Conservation (phyloP, 2,113 vertebrate species). For the Benitochromis conjunctus region DNA sequence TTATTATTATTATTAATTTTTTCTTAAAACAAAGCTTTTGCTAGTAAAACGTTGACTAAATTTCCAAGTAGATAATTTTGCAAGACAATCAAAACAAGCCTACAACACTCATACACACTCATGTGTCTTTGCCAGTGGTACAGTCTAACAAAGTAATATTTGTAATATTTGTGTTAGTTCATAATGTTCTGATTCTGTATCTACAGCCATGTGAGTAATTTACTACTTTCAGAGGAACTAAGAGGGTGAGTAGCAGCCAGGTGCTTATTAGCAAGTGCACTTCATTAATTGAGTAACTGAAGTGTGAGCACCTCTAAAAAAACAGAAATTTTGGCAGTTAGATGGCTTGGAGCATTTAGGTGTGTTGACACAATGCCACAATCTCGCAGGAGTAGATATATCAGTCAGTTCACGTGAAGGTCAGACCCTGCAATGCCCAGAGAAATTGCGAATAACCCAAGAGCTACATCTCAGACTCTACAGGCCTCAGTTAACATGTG, state of each 20-base stretch:
- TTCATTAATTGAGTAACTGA: not conserved
- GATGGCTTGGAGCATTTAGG: not conserved
- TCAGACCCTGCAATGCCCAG: not conserved
- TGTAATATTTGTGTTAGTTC: not conserved
- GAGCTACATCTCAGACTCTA: not conserved
- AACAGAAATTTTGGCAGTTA: not conserved
- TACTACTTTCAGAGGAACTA: not conserved
- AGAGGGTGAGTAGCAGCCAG: not conserved
- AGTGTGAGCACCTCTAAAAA: not conserved
- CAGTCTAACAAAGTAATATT: not conserved
- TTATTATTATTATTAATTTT: not conserved
- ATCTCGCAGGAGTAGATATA: not conserved
- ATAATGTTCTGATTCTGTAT: not conserved
- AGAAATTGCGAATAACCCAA: not conserved
- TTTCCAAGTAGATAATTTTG: not conserved
- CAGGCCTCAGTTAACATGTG: not conserved
- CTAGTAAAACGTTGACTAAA: not conserved
- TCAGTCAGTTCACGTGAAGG: not conserved
- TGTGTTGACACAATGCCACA: not conserved
- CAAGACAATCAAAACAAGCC: not conserved
- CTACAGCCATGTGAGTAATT: not conserved
- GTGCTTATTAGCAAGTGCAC: not conserved
- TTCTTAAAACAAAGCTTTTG: not conserved
- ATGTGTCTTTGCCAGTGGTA: not conserved
- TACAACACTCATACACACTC: not conserved